phyloP scores from a whole-genome alignment of 2,113 vertebrate species.

The Ailurus styani region DNA sequence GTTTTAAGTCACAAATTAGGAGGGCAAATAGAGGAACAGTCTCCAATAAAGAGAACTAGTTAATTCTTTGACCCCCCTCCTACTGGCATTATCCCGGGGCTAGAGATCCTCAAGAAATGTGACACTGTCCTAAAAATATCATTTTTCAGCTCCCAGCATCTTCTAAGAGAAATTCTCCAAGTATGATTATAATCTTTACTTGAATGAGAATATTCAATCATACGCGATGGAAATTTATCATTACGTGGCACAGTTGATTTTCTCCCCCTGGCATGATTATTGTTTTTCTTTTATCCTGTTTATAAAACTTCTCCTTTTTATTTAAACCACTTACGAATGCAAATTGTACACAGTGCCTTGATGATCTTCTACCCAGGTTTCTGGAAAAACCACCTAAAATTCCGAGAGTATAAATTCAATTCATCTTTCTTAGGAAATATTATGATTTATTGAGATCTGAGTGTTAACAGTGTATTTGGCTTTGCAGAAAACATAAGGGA shows the following conservation, averaged over 20 bases:
- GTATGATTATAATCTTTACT: background rate
- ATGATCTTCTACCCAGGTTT: slow-evolving; percentile 36
- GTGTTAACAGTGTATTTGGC: background rate
- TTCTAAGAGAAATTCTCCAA: slow-evolving; percentile 30
- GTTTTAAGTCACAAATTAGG: background rate
- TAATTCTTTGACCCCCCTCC: background rate
- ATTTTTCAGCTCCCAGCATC: background rate
- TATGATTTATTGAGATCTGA: background rate
- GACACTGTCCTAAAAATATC: background rate
- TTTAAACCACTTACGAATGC: slow-evolving; percentile 33
- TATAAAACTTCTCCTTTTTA: slow-evolving; percentile 22
- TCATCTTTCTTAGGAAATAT: background rate
- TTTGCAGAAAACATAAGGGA: background rate
- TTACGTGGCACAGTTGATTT: background rate
- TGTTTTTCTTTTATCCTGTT: slow-evolving; percentile 26
- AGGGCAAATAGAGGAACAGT: background rate
- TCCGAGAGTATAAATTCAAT: slow-evolving; percentile 28
- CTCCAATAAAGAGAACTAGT: background rate
- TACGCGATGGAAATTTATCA: background rate
- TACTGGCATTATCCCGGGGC: background rate
- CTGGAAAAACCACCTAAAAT: background rate
- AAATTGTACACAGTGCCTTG: background rate
- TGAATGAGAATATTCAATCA: slow-evolving; percentile 18
- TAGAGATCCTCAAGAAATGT: background rate
- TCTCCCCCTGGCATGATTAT: background rate